Base-by-base conservation (phyloP, 1,140 invertebrate genomes). In the Drosophila ironensis region DNA sequence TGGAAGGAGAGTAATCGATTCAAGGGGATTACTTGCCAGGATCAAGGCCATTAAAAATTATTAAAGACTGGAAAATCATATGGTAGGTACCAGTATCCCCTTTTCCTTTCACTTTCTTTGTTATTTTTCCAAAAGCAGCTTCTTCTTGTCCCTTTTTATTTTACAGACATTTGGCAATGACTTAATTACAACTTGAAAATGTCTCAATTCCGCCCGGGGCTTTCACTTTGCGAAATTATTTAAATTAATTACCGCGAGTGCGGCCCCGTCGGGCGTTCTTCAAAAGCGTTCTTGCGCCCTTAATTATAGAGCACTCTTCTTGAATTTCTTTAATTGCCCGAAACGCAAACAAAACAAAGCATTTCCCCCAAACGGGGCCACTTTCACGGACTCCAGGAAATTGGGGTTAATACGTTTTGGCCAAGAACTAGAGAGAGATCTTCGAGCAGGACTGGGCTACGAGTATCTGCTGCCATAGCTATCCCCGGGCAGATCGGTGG, bases 221-320 rank as follows among this genome's bases (percentile, higher is more conserved):
- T 81, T 81, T 81, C 67, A 69, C 66, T 69, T 48, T 38, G 63
- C 47, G 33, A 72, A 82, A 82, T 82, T 75, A 81, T 72, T 82
- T 76, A 82, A 81, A 82, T 76, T 82, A 82, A 82, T 82, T 82
- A 82, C 72, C 53, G 14, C 4, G 17, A 38, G 14, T 22, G 51
- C 42, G 47, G 57, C 30, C 4, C 4, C 56, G 37, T 37, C 52
- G 27, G 35, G 50, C 41, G 40, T 61, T 64, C 69, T 54, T 78
- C 75, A 80, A 71, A 81, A 68, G 48, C 22, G 40, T 66, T 59
- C 14, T 28, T 45, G 20, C 20, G 12, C 42, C 7, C 52, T 74
- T 80, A 80, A 80, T 74, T 80, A 78, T 80, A 54, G 69, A 54
- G 24, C 44, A 57, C 22, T n/a, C n/a, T n/a, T n/a, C n/a, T n/a